Percentiles rank a stretch among this genome's conserved stretches.
Conservation (phyloP, 2,797 vertebrate genomes). For the Amniataba percoides region DNA sequence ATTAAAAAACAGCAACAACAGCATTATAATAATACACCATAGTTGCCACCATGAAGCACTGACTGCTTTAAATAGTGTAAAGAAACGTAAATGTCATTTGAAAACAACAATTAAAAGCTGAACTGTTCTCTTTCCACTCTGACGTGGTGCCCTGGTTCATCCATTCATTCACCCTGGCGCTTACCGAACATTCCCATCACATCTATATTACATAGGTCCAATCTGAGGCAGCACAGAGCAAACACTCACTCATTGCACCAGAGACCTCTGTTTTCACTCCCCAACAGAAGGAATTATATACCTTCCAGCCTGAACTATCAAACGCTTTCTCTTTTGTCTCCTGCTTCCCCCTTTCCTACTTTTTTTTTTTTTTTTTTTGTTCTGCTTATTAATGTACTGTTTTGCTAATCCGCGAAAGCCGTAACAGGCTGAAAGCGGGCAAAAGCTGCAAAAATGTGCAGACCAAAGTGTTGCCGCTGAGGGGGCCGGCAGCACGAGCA, state of each 20-base stretch:
- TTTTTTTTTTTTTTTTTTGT: neutral
- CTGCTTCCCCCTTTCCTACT: neutral
- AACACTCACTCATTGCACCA: neutral
- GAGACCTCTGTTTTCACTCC: neutral
- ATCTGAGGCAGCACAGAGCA: neutral
- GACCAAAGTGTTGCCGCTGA: conserved; percentile 8
- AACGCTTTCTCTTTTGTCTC: neutral
- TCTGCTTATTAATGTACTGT: neutral
- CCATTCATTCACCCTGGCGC: neutral
- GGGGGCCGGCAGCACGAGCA: neutral
- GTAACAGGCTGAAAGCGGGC: conserved; percentile 20
- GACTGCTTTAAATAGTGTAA: neutral
- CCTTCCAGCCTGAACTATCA: neutral
- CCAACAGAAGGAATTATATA: too few relatives aligned
- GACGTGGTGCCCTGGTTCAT: neutral
- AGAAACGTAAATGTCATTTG: neutral
- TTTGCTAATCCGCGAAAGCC: neutral
- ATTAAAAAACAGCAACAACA: neutral
- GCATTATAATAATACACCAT: neutral
- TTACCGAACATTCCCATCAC: conserved; percentile 1
- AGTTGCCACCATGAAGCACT: neutral
- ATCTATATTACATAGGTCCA: neutral
- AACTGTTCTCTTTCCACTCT: neutral
- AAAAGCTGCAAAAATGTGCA: conserved; percentile 6
- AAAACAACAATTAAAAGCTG: too few relatives aligned